A percentile compares a stretch with the other conserved stretches of the same genome.
Evolutionary conservation across 2,888 invertebrate species (phyloP).

Genomic region (Cosmia pyralina): DNA sequence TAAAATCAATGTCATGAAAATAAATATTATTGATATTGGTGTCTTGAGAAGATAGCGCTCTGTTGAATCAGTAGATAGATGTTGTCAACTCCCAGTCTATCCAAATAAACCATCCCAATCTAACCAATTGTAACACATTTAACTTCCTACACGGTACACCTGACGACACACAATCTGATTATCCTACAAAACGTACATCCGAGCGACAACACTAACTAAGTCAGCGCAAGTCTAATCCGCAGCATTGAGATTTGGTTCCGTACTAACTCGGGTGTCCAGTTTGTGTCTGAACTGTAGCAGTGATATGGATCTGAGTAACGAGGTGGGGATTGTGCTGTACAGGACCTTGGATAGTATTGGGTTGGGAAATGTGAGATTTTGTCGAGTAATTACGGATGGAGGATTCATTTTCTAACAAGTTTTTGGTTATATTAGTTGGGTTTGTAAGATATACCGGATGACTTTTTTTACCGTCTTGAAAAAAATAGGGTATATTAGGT

Average conservation of each 20-base stretch:
- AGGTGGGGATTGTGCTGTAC: slow-evolving; percentile 35
- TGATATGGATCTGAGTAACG: slow-evolving; percentile 54
- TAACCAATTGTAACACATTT: slow-evolving; percentile 43
- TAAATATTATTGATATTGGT: background rate
- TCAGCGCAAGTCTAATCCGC: slow-evolving; percentile 31
- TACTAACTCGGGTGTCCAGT: slow-evolving; percentile 25
- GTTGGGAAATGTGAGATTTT: background rate
- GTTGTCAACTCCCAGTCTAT: slow-evolving; percentile 1
- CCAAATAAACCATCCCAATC: slow-evolving; percentile 23
- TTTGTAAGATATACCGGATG: background rate
- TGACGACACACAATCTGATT: slow-evolving; percentile 46
- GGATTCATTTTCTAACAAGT: background rate
- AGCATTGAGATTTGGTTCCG: slow-evolving; percentile 20
- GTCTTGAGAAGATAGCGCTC: background rate
- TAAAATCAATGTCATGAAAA: too few relatives aligned
- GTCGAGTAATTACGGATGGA: background rate
- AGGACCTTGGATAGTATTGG: background rate
- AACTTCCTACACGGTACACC: slow-evolving; percentile 30
- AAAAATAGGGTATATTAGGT: too few relatives aligned
- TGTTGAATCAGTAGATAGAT: background rate
- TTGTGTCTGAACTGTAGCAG: slow-evolving; percentile 27
- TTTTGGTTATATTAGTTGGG: background rate
- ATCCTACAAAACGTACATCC: slow-evolving; percentile 30
- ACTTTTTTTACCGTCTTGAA: too few relatives aligned
- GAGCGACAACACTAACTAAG: slow-evolving; percentile 35